Base-by-base conservation (phyloP, 1,140 invertebrate species). In the Neodiprion pinetum region DNA sequence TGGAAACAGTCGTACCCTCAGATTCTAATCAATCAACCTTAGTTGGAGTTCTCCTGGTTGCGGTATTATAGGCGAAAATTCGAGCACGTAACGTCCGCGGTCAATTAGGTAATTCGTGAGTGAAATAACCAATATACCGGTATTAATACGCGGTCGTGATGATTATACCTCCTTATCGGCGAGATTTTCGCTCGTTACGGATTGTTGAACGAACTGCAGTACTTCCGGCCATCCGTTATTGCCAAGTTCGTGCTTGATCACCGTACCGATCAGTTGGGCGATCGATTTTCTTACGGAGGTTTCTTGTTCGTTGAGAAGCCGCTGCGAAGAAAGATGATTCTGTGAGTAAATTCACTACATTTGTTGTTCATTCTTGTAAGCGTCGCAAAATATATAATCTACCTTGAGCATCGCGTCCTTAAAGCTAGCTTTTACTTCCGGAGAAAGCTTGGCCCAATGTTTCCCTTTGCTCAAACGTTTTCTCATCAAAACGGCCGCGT, bases 231-330 rank as follows among this genome's bases (percentile, higher is more conserved):
- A 95, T 10, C 84, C 80, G 78, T 92, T 91, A 61, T 88, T 88
- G 11, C 91, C 89, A 71, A 94, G 87, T 85, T 95, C 94, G 86
- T 95, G 93, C 76, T 93, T 94, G 21, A 93, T 90, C 71, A 95
- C 88, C 1, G 90, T 89, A 21, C 92, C 94, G 77, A 93, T 89
- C 70, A 94, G 86, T 80, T 93, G 92, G 11, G 91, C 91, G 74
- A 94, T 91, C 5, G 90, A 83, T 83, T 91, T 93, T 78, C 91
- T 92, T 1, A 94, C 92, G 61, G 82, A 84, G 79, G 91, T 92
- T 74, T 93, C 91, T 73, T 88, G 87, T 82, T 94, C 93, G 48
- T 87, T 84, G 1, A 92, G 80, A 17, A 94, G 81, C 21, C 90
- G 90, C 93, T 93, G 79, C 72, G 88, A 85, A 78, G 53, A 66